A percentile compares a stretch with the other conserved stretches of the same genome.
phyloP scores from a whole-genome alignment of 2,113 vertebrate genomes.

The Urocolius indicus region DNA sequence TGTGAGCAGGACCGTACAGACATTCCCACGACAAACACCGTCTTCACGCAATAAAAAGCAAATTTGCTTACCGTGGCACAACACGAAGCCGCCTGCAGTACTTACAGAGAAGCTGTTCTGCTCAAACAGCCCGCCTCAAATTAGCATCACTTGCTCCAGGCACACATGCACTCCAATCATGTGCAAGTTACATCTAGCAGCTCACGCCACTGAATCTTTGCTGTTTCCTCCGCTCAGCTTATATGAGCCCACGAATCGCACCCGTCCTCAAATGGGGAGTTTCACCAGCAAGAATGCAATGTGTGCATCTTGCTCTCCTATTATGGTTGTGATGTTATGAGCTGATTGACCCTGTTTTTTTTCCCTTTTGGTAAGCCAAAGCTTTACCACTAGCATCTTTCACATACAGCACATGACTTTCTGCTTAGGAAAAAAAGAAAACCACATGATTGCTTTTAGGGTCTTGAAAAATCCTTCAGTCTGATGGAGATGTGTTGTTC shows the following conservation, averaged over 20 bases:
- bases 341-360: background rate
- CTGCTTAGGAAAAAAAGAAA: background rate
- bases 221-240: background rate
- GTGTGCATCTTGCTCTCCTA: background rate
- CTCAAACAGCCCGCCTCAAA: background rate
- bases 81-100: background rate
- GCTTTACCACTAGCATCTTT: background rate
- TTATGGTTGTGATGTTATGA: background rate
- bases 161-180: background rate
- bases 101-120: background rate
- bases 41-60: background rate
- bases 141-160: background rate
- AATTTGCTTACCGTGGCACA: background rate
- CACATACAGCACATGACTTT: background rate
- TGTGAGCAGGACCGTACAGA: background rate
- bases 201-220: background rate
- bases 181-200: background rate
- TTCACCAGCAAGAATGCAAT: background rate
- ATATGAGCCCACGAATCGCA: accelerated
- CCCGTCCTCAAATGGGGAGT: background rate
- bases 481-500: background rate
- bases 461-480: constrained; percentile 4
- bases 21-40: background rate
- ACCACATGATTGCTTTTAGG: background rate
- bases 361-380: background rate